A percentile compares a stretch with the other conserved stretches of the same genome.
These are phyloP conservation scores for Brachypterus glaber DNA, from an alignment of 2,888 invertebrate species.

Conservation along the genomic window DNA sequence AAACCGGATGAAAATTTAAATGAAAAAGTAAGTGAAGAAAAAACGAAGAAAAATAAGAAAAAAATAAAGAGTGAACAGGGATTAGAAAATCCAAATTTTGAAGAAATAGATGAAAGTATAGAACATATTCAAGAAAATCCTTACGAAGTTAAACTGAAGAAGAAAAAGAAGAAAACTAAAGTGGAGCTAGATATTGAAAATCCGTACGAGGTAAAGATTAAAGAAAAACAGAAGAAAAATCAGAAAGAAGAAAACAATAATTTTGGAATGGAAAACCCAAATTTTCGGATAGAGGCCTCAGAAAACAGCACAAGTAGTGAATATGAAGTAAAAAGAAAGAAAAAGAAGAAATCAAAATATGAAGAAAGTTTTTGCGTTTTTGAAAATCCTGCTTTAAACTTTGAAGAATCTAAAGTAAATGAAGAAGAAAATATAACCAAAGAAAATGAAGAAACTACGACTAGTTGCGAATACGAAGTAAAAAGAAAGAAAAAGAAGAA, in stretches of 20 bases:
- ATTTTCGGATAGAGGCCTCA: constrained; percentile 16
- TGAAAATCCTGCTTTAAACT: constrained; percentile 23
- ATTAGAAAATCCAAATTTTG: constrained; percentile 16
- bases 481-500: constrained; percentile 20
- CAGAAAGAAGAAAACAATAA: too few species aligned
- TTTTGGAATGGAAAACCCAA: constrained; percentile 18
- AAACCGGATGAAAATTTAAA: constrained; percentile 12
- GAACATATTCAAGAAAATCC: constrained; percentile 10
- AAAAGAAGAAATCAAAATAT: constrained; percentile 18
- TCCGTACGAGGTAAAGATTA: background rate
- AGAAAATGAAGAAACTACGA: background rate
- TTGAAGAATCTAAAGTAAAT: constrained; percentile 3
- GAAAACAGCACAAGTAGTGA: constrained; percentile 7
- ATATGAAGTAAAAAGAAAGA: constrained; percentile 21
- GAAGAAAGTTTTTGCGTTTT: constrained; percentile 12
- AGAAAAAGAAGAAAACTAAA: constrained; percentile 16
- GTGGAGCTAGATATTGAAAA: background rate
- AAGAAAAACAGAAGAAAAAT: background rate
- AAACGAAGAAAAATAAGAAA: constrained; percentile 15
- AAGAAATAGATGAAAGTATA: constrained; percentile 11
- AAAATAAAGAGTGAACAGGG: constrained; percentile 9
- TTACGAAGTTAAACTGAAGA: constrained; percentile 15
- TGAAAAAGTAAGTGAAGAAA: constrained; percentile 9
- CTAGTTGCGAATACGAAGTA: constrained; percentile 16
- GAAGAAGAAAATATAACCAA: constrained; percentile 1